A percentile compares a stretch with the other conserved stretches of the same genome.
Evolutionary conservation across 2,888 invertebrate genomes (phyloP).

Genomic region (Chrysodeixis includens): DNA sequence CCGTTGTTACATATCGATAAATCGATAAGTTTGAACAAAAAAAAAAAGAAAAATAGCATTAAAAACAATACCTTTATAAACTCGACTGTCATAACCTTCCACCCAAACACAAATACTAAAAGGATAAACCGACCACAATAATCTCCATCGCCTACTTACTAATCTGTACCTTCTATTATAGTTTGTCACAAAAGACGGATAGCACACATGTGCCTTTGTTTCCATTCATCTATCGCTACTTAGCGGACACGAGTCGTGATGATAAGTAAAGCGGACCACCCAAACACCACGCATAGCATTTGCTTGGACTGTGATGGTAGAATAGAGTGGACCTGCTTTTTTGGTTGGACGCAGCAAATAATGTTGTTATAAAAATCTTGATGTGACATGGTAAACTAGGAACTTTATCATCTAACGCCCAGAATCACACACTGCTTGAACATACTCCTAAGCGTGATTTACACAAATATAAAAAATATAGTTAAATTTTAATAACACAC

Average conservation of each 20-base stretch:
- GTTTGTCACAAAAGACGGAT: conserved; percentile 48
- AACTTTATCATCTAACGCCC: too few species aligned
- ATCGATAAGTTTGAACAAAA: too few species aligned
- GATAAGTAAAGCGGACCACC: conserved; percentile 86
- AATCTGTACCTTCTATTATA: conserved; percentile 35
- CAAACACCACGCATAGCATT: conserved; percentile 70
- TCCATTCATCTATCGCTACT: conserved; percentile 51
- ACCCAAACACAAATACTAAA: background rate
- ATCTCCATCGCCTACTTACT: conserved; percentile 3
- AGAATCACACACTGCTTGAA: too few species aligned
- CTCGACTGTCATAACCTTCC: too few species aligned
- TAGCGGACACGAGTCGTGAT: conserved; percentile 66
- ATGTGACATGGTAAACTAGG: too few species aligned
- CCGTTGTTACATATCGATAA: too few species aligned
- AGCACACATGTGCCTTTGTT: conserved; percentile 41
- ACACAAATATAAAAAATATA: too few species aligned
- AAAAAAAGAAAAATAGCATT: too few species aligned
- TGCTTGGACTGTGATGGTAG: conserved; percentile 52
- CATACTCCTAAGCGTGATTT: too few species aligned
- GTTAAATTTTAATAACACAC: too few species aligned
- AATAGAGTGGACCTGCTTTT: conserved; percentile 63
- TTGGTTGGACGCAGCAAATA: background rate
- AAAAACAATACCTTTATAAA: too few species aligned
- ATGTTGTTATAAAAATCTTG: too few species aligned
- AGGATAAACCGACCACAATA: background rate